Evolutionary conservation across 2,797 vertebrate genomes (phyloP).

Genomic region (Cossypha caffra): DNA sequence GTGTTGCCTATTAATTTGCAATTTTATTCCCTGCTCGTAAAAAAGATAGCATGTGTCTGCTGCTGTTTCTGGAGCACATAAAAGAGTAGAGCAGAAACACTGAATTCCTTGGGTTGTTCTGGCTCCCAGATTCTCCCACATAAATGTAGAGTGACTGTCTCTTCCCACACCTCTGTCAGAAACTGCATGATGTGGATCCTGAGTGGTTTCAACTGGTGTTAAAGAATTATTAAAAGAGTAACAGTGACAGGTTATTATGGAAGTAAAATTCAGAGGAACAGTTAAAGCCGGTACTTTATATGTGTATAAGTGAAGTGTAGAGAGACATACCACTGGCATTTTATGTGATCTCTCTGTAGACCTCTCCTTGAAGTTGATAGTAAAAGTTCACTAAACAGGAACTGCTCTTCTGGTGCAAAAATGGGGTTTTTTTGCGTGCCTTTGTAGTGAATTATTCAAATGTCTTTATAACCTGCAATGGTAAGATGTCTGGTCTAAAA

Average conservation of each 20-base stretch:
- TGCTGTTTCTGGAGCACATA: background rate
- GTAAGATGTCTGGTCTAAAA: background rate
- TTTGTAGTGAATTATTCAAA: background rate
- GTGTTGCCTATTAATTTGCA: background rate
- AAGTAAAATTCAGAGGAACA: background rate
- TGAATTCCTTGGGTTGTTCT: background rate
- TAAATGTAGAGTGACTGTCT: background rate
- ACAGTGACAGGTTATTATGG: background rate
- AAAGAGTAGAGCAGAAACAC: background rate
- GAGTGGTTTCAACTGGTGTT: background rate
- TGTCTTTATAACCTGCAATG: background rate
- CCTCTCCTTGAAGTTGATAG: background rate
- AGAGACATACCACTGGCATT: background rate
- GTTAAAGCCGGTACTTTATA: background rate
- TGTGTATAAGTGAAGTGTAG: background rate
- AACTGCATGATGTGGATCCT: background rate
- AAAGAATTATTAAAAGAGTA: background rate
- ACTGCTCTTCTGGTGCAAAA: background rate
- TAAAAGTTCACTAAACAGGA: background rate
- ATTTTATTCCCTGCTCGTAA: background rate
- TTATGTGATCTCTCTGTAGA: background rate
- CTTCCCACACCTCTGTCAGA: background rate
- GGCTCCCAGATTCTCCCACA: background rate
- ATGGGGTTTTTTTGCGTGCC: accelerated
- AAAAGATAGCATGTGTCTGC: background rate